Percentiles rank a stretch among this genome's conserved stretches.
Conservation (phyloP, 2,888 invertebrate species). For the Eucriotettix oculatus region DNA sequence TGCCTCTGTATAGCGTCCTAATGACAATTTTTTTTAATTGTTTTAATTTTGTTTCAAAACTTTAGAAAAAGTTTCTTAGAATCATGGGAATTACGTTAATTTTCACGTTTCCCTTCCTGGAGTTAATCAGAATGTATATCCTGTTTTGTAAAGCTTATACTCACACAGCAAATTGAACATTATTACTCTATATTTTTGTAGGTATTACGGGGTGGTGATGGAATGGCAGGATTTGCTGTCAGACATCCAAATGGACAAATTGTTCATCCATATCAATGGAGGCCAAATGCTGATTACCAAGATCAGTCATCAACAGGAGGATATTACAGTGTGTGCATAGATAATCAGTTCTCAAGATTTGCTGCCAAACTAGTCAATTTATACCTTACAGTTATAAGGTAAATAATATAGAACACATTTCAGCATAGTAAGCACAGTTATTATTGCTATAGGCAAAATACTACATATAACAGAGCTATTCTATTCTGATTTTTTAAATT, state of each 20-base stretch:
- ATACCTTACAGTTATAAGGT: constrained; percentile 73
- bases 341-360: constrained; percentile 84
- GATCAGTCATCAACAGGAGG: constrained; percentile 67
- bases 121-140: too few relatives aligned
- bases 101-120: too few relatives aligned
- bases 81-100: too few relatives aligned
- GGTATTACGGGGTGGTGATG: constrained; percentile 86
- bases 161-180: too few relatives aligned
- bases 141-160: too few relatives aligned
- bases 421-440: background rate
- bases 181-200: constrained; percentile 21
- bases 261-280: constrained; percentile 83
- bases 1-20: too few relatives aligned
- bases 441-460: too few relatives aligned
- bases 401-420: constrained; percentile 7
- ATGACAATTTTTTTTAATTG: too few relatives aligned
- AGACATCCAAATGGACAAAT: constrained; percentile 69
- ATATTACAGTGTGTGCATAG: constrained; percentile 80
- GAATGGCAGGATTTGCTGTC: constrained; percentile 84
- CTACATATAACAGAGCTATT: too few relatives aligned
- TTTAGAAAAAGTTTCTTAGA: too few relatives aligned
- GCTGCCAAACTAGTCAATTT: constrained; percentile 78
- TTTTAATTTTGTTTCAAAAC: too few relatives aligned
- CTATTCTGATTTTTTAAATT: too few relatives aligned
- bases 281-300: constrained; percentile 75